These are phyloP conservation scores for Punctoribates punctum DNA, from an alignment of 2,888 invertebrate genomes.

Conservation along the genomic window DNA sequence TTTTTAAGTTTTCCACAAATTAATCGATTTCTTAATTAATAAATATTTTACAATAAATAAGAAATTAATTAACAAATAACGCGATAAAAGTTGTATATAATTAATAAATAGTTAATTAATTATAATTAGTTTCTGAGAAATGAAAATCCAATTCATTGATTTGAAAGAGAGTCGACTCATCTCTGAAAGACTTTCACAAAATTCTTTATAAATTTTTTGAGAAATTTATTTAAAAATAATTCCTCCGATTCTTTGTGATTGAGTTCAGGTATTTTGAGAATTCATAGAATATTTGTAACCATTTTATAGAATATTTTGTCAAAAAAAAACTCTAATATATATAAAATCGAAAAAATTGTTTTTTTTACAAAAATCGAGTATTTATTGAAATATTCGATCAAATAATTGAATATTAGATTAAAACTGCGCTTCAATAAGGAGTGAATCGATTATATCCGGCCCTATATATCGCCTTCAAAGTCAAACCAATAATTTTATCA, in stretches of 20 bases:
- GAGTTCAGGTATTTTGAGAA: too few relatives aligned
- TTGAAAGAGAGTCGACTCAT: too few relatives aligned
- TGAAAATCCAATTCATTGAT: too few relatives aligned
- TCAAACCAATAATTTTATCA: too few relatives aligned
- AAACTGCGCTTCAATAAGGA: constrained; percentile 64
- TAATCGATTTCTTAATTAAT: neutral
- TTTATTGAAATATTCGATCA: neutral
- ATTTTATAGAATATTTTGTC: too few relatives aligned
- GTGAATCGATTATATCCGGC: constrained; percentile 92
- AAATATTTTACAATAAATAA: neutral
- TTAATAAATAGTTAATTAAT: neutral
- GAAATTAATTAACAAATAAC: neutral
- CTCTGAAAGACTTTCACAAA: too few relatives aligned
- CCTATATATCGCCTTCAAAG: constrained; percentile 67
- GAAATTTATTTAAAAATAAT: too few relatives aligned
- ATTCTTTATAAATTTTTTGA: too few relatives aligned
- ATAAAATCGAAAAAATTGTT: neutral
- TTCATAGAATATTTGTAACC: too few relatives aligned
- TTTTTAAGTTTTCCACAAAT: neutral
- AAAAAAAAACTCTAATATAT: neutral
- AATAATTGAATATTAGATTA: neutral
- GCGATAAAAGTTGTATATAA: neutral
- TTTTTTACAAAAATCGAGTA: neutral
- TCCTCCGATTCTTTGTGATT: too few relatives aligned
- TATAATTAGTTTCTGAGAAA: neutral